Conservation (phyloP, 2,888 invertebrate genomes). For the Adelognathus sp. region DNA sequence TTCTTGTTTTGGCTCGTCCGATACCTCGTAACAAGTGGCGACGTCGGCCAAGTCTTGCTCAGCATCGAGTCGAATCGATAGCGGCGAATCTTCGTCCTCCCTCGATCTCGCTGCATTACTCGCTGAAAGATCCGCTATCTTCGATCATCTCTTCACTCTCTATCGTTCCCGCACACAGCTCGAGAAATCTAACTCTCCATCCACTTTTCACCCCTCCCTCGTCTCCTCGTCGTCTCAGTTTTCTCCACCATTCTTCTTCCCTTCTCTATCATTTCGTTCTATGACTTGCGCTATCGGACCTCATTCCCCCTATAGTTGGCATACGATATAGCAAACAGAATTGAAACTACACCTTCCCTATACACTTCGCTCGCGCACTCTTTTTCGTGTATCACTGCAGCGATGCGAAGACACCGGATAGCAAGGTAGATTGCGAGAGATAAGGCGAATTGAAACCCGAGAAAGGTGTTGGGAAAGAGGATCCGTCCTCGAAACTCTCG, state of each 20-base stretch:
- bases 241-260: conserved; percentile 12
- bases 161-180: neutral
- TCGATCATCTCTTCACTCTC: conserved; percentile 7
- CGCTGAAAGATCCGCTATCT: conserved; percentile 1
- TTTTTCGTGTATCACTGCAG: conserved; percentile 39
- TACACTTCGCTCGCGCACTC: conserved; percentile 8
- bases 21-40: conserved; percentile 49
- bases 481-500: conserved; percentile 57
- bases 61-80: conserved; percentile 19
- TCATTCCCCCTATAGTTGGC: neutral
- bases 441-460: conserved; percentile 77
- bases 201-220: conserved; percentile 17
- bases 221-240: conserved; percentile 26
- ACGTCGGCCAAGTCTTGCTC: neutral
- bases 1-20: conserved; percentile 45
- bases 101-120: neutral
- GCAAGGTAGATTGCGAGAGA: conserved; percentile 74
- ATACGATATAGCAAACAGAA: conserved; percentile 17
- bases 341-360: conserved; percentile 1
- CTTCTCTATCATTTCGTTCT: neutral
- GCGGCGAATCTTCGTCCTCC: conserved; percentile 14
- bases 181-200: conserved; percentile 29
- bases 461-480: conserved; percentile 69
- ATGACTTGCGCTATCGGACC: conserved; percentile 7
- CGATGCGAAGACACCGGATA: conserved; percentile 29